Conservation (phyloP, 2,113 vertebrate species). For the Plectropomus leopardus region DNA sequence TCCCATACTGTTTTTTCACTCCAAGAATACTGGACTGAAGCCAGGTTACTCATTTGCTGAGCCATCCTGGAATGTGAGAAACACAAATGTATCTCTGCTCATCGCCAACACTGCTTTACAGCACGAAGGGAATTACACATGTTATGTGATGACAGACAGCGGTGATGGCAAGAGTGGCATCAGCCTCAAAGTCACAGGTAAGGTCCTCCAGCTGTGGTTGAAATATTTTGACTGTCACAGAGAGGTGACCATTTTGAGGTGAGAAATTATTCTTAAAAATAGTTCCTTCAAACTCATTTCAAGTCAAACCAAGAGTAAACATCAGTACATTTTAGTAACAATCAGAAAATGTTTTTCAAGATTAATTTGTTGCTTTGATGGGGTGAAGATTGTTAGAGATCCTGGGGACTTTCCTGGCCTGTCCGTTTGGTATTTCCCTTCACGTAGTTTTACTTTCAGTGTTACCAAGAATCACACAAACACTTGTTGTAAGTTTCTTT, state of each 20-base stretch:
- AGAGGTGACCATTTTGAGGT: not conserved
- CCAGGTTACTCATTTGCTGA: conserved; percentile 42
- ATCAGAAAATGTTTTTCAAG: not conserved
- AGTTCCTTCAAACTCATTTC: not conserved
- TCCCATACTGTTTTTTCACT: fast-evolving
- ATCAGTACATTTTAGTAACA: not conserved
- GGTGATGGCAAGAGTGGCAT: fast-evolving
- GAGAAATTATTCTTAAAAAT: not conserved
- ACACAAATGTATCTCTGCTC: conserved; percentile 72
- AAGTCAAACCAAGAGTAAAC: not conserved
- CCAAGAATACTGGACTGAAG: fast-evolving
- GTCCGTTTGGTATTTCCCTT: not conserved
- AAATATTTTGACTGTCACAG: not conserved
- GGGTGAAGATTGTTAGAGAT: not conserved
- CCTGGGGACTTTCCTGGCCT: not conserved
- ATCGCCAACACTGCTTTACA: conserved; percentile 52
- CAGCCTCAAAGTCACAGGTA: conserved; percentile 69
- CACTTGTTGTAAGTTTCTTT: no score
- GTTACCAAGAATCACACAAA: not conserved
- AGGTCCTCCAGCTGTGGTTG: conserved; percentile 16
- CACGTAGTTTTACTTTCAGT: conserved; percentile 39
- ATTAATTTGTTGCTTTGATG: not conserved
- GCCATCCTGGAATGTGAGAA: not conserved
- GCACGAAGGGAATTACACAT: conserved; percentile 44
- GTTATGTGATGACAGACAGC: not conserved